Evolutionary conservation across 1,140 invertebrate species (phyloP), one percentile per base, ranked within the genome.

Genomic region (Nephila pilipes): DNA sequence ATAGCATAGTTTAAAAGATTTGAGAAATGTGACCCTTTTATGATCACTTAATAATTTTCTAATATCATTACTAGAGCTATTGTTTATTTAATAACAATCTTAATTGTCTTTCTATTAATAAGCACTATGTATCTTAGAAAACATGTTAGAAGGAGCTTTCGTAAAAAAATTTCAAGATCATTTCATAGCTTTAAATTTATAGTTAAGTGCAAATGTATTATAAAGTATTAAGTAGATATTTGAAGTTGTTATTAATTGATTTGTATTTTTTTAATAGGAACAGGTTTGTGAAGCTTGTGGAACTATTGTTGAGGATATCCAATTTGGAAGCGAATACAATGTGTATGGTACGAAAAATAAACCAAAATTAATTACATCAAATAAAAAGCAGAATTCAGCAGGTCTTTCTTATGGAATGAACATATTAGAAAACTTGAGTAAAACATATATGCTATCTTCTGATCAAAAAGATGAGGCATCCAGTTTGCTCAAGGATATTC

Each of bases 241-340:
- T 79, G 69, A 10, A 18, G 32, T 79, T 79, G 3, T 36, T 16
- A 5, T 75, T 29, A 18, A 16, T 38, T 8, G 6, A 79, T 32
- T 12, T 14, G 8, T 79, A 25, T 79, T 32, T 79, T 83, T 85
- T 20, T 69, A 65, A n/a, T 22, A 92, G 90, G 80, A 46, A 1
- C 22, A 46, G 29, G 90, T 93, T 29, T 93, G 92, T n/a, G 63
- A 83, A 22, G 63, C 32, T 63, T 93, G 92, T 93, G 92, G 92
- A 14, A 18, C 79, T 22, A 80, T 89, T 54, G 36, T 20, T 83
- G 87, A 93, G 22, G 90, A 55, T 14, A 32, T 63, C 16, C 18
- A 46, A 22, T 65, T 83, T 63, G 80, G 46, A 12, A 69, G 18
- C 32, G 36, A 83, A 85, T 54, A 32, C 10, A 38, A 79, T 29